Evolutionary conservation across 2,113 vertebrate species (phyloP).

Genomic region (Hippopotamus amphibius): DNA sequence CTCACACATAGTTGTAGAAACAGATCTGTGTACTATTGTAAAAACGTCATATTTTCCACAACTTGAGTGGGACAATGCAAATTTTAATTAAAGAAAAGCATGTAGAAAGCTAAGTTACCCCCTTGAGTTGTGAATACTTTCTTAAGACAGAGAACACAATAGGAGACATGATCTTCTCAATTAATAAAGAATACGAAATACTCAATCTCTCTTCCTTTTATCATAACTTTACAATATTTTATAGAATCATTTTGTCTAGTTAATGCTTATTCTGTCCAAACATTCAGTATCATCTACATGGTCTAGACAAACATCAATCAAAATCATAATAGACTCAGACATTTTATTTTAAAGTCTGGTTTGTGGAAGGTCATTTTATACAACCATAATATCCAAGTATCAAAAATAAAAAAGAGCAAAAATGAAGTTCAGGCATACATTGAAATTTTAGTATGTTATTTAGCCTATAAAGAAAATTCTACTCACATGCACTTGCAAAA

Average conservation of each 20-base stretch:
- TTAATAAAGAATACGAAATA: neutral
- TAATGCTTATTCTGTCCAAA: neutral
- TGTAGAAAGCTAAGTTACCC: neutral
- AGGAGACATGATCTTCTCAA: neutral
- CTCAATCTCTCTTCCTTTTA: neutral
- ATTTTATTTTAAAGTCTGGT: conserved; percentile 30
- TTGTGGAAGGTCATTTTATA: neutral
- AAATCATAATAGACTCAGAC: conserved; percentile 15
- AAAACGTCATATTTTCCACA: neutral
- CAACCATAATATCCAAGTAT: neutral
- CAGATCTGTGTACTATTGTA: neutral
- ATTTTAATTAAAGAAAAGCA: conserved; percentile 29
- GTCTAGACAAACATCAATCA: neutral
- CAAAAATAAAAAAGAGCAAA: conserved; percentile 1
- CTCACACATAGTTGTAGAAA: neutral
- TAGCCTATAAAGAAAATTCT: conserved; percentile 10
- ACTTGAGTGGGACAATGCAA: neutral
- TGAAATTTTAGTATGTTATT: conserved; percentile 36
- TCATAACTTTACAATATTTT: neutral
- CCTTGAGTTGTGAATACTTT: neutral
- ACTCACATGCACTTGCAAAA: neutral
- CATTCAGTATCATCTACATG: neutral
- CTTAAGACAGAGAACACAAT: neutral
- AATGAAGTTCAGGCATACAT: neutral
- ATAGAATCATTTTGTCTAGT: neutral